Evolutionary conservation across 2,113 vertebrate species (phyloP), one percentile per base, ranked within the genome.

Genomic region (Stegastes partitus): DNA sequence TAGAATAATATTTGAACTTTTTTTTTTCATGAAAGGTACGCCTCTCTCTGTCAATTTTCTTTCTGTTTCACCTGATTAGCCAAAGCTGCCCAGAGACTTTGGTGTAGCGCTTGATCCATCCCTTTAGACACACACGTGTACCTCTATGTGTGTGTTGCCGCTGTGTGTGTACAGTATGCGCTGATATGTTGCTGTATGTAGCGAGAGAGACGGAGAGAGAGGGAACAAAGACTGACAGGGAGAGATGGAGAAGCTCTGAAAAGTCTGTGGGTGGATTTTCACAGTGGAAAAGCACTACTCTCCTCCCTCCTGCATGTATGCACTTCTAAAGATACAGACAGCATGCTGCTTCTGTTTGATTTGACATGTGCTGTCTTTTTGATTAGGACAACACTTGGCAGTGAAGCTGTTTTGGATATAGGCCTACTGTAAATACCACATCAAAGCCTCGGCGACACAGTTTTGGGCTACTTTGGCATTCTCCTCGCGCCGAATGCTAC

Each of bases 311-410:
- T 79, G 84, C 74, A 82, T 85, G 68, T 82, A 66, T 89, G 85
- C 68, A 71, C 86, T 86, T 90, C 87, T 82, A 80, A 87, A 93
- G 93, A 92, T 91, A 89, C 64, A 74, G 90, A 81, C 84, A 75
- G 79, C 90, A 86, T 53, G 85, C 83, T 77, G 84, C 89, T 91
- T 87, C 78, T 86, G 88, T 93, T 90, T 92, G 88, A 92, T 92
- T 93, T 91, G 66, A 87, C 89, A 91, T 91, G 82, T 64, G 82
- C 89, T 87, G 89, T 93, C 90, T 91, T 90, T 83, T 66, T 92
- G 89, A 92, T 92, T 89, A 93, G 86, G 87, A 92, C 91, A 86
- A 81, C 86, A 79, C 88, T 92, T 88, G 87, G 90, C 89, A 87
- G 81, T 21, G 45, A 85, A 81, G 82, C 87, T 67, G 77, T 89